Evolutionary conservation across 1,140 invertebrate species (phyloP), one percentile per base, ranked within the genome.

Genomic region (Octopus bimaculoides): DNA sequence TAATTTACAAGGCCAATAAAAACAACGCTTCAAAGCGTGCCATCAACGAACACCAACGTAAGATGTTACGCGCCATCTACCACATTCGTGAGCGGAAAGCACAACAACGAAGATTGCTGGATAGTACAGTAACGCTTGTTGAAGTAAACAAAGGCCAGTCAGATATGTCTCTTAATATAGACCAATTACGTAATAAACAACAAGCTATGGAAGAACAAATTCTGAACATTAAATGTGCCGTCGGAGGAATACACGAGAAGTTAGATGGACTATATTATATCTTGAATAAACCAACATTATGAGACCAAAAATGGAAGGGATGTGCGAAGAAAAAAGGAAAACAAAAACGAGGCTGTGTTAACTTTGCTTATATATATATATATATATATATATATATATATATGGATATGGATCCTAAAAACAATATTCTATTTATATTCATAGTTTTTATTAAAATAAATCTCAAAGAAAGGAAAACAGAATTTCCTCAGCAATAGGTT

Each of bases 51-150:
- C 83, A 85, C 71, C 87, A 90, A 74, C 77, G 86, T 8, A 85
- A 87, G 55, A 82, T 90, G 14, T 82, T 90, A 9, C 79, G 84
- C 52, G 86, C 89, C 17, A 89, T 90, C 52, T 85, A 86, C 81
- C 84, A 84, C 69, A 88, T 90, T 66, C 82, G 88, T n/a, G 87
- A 89, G 79, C 81, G 89, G 9, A 87, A 88, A 80, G 83, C 86
- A 55, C 84, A 86, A 52, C 87, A 88, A 80, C 82, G 88, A 54
- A 79, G 86, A 54, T 80, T 89, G 8, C 53, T 84, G 55, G 89
- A 90, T 82, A 87, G 84, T 41, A 83, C 84, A 4, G 82, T 89
- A 17, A 88, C 87, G 5, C 56, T 90, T 66, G 83, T 89, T 5
- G 88, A 90, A 80, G 82, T 90, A 61, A 84, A 82, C 77, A 87